Evolutionary conservation across 1,140 invertebrate genomes (phyloP).

Genomic region (Plectrocnemia conspersa): DNA sequence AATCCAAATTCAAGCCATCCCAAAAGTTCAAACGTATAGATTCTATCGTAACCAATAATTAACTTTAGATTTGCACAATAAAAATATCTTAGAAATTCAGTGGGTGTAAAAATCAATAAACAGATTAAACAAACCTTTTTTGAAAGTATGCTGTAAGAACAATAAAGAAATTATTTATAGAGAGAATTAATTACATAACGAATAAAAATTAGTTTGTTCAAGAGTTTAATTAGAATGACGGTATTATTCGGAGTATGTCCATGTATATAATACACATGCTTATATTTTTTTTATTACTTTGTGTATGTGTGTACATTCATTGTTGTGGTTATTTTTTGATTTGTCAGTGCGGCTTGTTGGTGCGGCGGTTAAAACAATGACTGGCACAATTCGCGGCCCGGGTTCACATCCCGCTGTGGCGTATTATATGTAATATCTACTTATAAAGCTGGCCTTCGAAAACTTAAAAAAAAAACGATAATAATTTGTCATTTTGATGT

Average conservation of each 20-base stretch:
- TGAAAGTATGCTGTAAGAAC: too few relatives aligned
- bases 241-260: neutral
- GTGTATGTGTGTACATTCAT: conserved; percentile 9
- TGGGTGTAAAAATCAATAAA: too few relatives aligned
- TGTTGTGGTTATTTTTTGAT: conserved; percentile 17
- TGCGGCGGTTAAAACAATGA: conserved; percentile 34
- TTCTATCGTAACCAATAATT: too few relatives aligned
- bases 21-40: too few relatives aligned
- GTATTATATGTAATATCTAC: conserved; percentile 27
- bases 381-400: conserved; percentile 29
- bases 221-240: neutral
- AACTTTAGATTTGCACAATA: too few relatives aligned
- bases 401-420: conserved; percentile 32
- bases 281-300: conserved; percentile 10
- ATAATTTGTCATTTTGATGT: too few relatives aligned
- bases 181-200: too few relatives aligned
- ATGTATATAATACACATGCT: neutral
- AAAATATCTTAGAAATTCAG: too few relatives aligned
- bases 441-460: conserved; percentile 15
- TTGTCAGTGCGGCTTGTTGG: conserved; percentile 24
- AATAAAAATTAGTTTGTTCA: conserved; percentile 2
- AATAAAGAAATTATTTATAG: too few relatives aligned
- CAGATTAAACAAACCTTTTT: too few relatives aligned
- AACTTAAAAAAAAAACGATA: conserved; percentile 6
- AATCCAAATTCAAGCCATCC: too few relatives aligned